A percentile compares a stretch with the other conserved stretches of the same genome.
These are phyloP conservation scores for Papilio aristodemus DNA, from an alignment of 1,140 invertebrate species.

Conservation along the genomic window DNA sequence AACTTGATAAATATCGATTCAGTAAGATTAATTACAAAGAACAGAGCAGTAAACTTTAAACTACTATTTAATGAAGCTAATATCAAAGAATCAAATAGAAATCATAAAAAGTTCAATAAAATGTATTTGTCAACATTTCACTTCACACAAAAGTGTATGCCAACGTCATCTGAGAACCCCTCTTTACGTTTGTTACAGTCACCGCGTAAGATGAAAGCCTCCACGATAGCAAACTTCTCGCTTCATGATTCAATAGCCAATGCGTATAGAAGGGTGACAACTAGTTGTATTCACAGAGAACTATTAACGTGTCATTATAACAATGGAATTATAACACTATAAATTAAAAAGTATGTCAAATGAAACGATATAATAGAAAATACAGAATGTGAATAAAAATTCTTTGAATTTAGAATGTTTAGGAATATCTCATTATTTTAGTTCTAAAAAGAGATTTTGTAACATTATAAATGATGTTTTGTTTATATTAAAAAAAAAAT, in stretches of 20 bases:
- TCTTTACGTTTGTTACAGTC: conserved; percentile 66
- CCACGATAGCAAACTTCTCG: conserved; percentile 57
- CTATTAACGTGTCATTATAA: neutral
- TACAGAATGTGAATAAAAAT: too few relatives aligned
- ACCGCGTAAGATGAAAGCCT: conserved; percentile 71
- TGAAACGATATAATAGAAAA: too few relatives aligned
- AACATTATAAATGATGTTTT: too few relatives aligned
- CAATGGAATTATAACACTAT: neutral
- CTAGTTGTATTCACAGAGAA: conserved; percentile 8
- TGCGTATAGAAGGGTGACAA: conserved; percentile 36
- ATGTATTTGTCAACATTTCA: conserved; percentile 36
- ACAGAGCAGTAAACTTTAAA: neutral
- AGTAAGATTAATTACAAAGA: neutral
- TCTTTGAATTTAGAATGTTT: too few relatives aligned
- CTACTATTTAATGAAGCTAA: neutral
- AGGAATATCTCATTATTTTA: too few relatives aligned
- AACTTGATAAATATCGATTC: neutral
- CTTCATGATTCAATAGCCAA: conserved; percentile 67
- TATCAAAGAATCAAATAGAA: conserved; percentile 5
- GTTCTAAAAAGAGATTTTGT: too few relatives aligned
- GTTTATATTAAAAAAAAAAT: too few relatives aligned
- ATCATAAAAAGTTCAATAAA: neutral
- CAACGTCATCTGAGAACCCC: conserved; percentile 41
- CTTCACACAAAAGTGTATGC: conserved; percentile 32
- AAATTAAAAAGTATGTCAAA: neutral